A percentile compares a stretch with the other conserved stretches of the same genome.
Conservation (phyloP, 2,797 vertebrate genomes). For the Orientallactaga sibirica region DNA sequence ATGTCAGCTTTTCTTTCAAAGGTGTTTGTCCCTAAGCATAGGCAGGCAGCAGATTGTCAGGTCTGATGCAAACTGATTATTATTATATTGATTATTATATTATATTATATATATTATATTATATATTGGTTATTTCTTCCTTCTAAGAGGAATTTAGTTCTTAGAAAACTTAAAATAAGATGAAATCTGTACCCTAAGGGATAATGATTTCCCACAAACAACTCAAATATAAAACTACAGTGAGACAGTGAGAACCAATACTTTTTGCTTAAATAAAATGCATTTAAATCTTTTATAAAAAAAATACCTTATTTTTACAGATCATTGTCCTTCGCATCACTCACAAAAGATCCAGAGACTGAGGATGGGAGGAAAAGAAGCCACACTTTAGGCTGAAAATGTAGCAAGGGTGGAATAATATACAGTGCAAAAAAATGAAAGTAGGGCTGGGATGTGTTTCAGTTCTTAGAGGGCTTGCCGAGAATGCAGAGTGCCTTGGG, state of each 20-base stretch:
- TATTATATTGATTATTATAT: too few relatives aligned
- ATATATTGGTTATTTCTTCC: conserved; percentile 64
- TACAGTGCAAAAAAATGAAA: background rate
- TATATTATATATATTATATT: too few relatives aligned
- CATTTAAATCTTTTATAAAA: conserved; percentile 71
- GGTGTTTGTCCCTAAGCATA: background rate
- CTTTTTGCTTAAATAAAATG: conserved; percentile 80
- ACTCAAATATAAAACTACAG: conserved; percentile 72
- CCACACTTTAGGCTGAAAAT: background rate
- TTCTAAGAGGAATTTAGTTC: conserved; percentile 59
- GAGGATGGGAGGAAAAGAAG: background rate
- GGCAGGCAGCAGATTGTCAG: background rate
- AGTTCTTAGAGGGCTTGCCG: background rate
- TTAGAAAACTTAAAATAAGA: conserved; percentile 79
- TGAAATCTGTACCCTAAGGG: conserved; percentile 70
- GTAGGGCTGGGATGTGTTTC: background rate
- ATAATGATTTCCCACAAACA: conserved; percentile 76
- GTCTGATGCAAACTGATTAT: background rate
- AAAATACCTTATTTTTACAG: background rate
- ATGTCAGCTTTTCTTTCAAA: background rate
- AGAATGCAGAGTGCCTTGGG: background rate
- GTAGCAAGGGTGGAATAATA: background rate
- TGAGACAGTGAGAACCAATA: conserved; percentile 71
- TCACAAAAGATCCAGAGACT: background rate
- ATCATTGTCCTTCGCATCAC: background rate